Conservation (phyloP, 37 sponge, comb jelly and placozoan genomes). For the Axinella damicornis region DNA sequence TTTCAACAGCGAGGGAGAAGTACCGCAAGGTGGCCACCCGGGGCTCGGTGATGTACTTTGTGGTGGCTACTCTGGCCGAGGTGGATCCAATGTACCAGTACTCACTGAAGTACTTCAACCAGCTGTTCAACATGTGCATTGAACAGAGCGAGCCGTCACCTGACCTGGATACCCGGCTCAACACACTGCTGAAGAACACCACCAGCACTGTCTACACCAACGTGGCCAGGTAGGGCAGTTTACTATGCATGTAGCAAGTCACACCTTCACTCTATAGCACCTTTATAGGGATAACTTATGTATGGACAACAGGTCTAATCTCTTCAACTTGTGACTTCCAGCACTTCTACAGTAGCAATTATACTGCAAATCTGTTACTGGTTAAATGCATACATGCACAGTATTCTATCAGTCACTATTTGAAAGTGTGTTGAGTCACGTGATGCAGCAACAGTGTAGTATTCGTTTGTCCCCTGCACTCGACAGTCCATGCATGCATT, state of each 20-base stretch:
- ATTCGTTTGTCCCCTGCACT: too few relatives aligned
- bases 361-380: too few relatives aligned
- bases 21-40: constrained; percentile 95
- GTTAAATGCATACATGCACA: too few relatives aligned
- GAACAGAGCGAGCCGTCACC: constrained; percentile 89
- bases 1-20: constrained; percentile 91
- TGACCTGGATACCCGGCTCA: constrained; percentile 81
- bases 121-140: constrained; percentile 93
- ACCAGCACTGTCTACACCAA: constrained; percentile 92
- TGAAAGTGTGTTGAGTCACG: too few relatives aligned
- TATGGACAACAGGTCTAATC: too few relatives aligned
- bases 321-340: too few relatives aligned
- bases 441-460: too few relatives aligned
- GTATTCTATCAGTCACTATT: too few relatives aligned
- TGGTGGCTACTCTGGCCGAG: constrained; percentile 93
- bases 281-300: too few relatives aligned
- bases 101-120: constrained; percentile 98
- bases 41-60: constrained; percentile 98
- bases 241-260: not conserved
- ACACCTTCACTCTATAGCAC: not conserved
- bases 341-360: too few relatives aligned
- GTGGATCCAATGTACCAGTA: constrained; percentile 99
- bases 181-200: constrained; percentile 78
- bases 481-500: too few relatives aligned
- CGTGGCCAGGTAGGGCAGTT: constrained; percentile 79